phyloP scores from a whole-genome alignment of 2,888 invertebrate genomes.

The Chirona hameri region DNA sequence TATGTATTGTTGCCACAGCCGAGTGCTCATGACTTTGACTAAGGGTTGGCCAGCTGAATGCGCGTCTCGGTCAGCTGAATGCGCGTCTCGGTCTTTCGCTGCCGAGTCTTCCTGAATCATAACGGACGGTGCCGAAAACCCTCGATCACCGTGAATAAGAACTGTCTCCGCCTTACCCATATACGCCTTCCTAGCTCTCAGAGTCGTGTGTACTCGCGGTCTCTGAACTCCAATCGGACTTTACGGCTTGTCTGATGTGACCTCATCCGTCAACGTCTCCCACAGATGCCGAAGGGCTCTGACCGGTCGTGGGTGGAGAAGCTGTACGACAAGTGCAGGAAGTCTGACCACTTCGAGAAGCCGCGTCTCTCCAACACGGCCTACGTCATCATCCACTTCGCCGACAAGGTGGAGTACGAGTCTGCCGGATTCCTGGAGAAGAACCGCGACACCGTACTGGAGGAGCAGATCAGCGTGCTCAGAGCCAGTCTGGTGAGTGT shows the following conservation, averaged over 20 bases:
- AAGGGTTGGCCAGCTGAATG: too few species aligned
- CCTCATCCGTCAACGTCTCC: conserved; percentile 37
- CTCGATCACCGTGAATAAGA: too few species aligned
- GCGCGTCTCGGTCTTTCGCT: too few species aligned
- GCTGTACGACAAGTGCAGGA: conserved; percentile 75
- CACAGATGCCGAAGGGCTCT: conserved; percentile 85
- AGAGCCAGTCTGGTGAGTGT: conserved; percentile 52
- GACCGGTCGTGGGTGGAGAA: conserved; percentile 91
- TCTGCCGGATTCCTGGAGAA: conserved; percentile 92
- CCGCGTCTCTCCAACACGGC: conserved; percentile 74
- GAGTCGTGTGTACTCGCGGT: too few species aligned
- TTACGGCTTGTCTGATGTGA: neutral
- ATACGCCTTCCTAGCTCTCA: too few species aligned
- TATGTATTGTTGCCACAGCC: too few species aligned
- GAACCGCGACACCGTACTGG: conserved; percentile 92
- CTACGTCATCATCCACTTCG: conserved; percentile 93
- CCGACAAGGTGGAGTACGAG: conserved; percentile 90
- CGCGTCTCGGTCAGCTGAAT: too few species aligned
- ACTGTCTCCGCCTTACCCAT: too few species aligned
- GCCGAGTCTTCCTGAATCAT: too few species aligned
- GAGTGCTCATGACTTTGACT: too few species aligned
- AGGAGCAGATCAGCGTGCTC: conserved; percentile 77
- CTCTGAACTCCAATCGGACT: too few species aligned
- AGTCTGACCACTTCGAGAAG: conserved; percentile 80
- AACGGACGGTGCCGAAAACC: too few species aligned